Evolutionary conservation across 2,888 invertebrate species (phyloP).

Genomic region (Drosophila mimetica): DNA sequence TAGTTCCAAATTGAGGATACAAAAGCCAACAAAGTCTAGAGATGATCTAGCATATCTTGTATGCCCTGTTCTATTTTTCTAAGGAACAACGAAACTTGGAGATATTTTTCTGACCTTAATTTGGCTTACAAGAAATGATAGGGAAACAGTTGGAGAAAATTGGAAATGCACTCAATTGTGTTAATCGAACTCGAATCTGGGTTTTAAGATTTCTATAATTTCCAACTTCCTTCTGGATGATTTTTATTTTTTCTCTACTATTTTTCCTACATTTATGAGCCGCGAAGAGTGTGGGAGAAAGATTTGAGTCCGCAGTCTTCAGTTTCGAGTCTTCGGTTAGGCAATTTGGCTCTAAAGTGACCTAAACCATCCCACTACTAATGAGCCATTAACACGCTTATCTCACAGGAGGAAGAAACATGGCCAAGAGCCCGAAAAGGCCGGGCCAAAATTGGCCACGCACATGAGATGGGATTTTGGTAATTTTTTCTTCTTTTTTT

Average conservation of each 20-base stretch:
- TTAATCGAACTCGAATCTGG: conserved; percentile 14
- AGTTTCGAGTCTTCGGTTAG: conserved; percentile 51
- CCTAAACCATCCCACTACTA: conserved; percentile 50
- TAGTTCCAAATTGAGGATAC: conserved; percentile 14
- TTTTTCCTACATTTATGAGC: not conserved
- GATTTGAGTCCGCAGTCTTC: conserved; percentile 35
- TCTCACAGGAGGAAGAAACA: conserved; percentile 39
- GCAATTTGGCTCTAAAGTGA: conserved; percentile 47
- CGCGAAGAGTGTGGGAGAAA: not conserved
- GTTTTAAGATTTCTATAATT: conserved; percentile 11
- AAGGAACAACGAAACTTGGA: not conserved
- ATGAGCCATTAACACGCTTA: conserved; percentile 79
- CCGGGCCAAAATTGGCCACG: conserved; percentile 61
- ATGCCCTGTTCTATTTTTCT: not conserved
- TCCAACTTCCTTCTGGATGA: conserved; percentile 35
- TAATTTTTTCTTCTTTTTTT: not conserved
- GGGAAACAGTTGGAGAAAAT: conserved; percentile 7
- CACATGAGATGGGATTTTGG: conserved; percentile 49
- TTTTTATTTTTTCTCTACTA: conserved; percentile 6
- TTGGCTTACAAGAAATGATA: not conserved
- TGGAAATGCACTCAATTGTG: conserved; percentile 13
- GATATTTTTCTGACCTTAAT: conserved; percentile 30
- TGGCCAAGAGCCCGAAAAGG: conserved; percentile 12
- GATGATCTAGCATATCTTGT: conserved; percentile 21
- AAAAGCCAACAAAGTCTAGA: not conserved